Base-by-base conservation (phyloP, 1,140 invertebrate species). In the Triops cancriformis region DNA sequence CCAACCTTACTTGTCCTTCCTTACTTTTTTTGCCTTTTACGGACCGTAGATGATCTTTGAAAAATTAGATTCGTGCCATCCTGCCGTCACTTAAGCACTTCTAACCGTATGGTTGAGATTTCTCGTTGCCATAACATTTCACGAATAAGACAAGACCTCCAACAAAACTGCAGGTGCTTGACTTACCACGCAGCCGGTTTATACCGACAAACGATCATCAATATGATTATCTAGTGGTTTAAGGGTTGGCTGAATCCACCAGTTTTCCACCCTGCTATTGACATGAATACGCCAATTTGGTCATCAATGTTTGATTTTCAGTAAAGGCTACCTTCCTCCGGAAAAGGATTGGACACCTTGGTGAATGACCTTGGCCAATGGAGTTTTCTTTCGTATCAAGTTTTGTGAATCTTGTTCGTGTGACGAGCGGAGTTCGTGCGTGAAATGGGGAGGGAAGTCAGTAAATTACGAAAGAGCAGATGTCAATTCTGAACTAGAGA, bases 281-380 rank as follows among this genome's bases (percentile, higher is more conserved):
- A 64, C 51, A 64, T 64, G 51, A 64, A 64, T 64, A 64, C 14
- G 51, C 51, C 51, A 64, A 64, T 64, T 64, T 23, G 14, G 51
- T 12, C 51, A 23, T 18, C 9, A 23, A 23, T 18, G 23, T 64
- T 23, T 64, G 18, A 64, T 51, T 18, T 64, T 64, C 31, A 37
- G 14, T 23, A 64, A 64, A 23, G 51, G 51, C 23, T 64, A n/a
- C 0, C 51, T 23, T 64, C 23, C 51, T 64, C 10, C 10, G 31
- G 31, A 37, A 4, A 37, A 37, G n/a, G 31, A 37, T 37, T 37
- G 31, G 2, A 37, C 0, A n/a, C 10, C 51, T n/a, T n/a, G 23
- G 51, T 64, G 23, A 64, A 64, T 14, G 14, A 64, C 51, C 51
- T 64, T 23, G 51, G 23, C 51, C 14, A 64, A 23, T 11, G 14